Evolutionary conservation across 2,888 invertebrate genomes (phyloP).

Genomic region (Cheilosia impressa): DNA sequence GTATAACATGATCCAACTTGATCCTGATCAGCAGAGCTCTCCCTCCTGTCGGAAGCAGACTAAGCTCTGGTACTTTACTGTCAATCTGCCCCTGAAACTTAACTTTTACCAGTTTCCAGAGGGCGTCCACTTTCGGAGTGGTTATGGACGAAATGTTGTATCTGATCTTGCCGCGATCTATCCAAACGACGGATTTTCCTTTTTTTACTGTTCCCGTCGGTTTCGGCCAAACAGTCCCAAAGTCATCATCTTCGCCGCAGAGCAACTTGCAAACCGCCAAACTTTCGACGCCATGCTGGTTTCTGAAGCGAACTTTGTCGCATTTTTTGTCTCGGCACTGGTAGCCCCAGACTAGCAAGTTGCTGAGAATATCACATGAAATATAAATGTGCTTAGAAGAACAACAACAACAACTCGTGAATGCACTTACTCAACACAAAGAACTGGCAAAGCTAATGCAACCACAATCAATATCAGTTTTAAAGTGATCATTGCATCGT

Average conservation of each 20-base stretch:
- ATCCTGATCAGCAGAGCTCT: conserved; percentile 83
- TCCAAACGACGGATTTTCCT: conserved; percentile 82
- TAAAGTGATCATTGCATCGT: not conserved
- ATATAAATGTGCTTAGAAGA: not conserved
- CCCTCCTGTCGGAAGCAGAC: conserved; percentile 81
- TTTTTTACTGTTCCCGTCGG: conserved; percentile 84
- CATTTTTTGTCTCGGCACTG: conserved; percentile 80
- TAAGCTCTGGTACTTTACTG: conserved; percentile 79
- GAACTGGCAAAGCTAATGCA: not conserved
- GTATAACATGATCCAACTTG: conserved; percentile 77
- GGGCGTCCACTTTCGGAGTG: conserved; percentile 76
- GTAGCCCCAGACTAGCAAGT: conserved; percentile 80
- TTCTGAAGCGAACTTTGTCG: conserved; percentile 80
- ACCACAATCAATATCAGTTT: conserved; percentile 1
- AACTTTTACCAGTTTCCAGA: conserved; percentile 79
- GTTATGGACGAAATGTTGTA: conserved; percentile 78
- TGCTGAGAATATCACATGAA: not conserved
- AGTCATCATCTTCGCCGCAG: conserved; percentile 81
- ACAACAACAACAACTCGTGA: not conserved
- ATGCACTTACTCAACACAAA: conserved; percentile 1
- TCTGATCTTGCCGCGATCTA: conserved; percentile 82
- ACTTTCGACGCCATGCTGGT: conserved; percentile 79
- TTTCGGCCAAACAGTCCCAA: conserved; percentile 84
- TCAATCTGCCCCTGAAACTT: conserved; percentile 82
- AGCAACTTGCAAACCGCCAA: conserved; percentile 84